Evolutionary conservation across 2,888 invertebrate species (phyloP), one percentile per base, ranked within the genome.

Genomic region (Muscina levida): DNA sequence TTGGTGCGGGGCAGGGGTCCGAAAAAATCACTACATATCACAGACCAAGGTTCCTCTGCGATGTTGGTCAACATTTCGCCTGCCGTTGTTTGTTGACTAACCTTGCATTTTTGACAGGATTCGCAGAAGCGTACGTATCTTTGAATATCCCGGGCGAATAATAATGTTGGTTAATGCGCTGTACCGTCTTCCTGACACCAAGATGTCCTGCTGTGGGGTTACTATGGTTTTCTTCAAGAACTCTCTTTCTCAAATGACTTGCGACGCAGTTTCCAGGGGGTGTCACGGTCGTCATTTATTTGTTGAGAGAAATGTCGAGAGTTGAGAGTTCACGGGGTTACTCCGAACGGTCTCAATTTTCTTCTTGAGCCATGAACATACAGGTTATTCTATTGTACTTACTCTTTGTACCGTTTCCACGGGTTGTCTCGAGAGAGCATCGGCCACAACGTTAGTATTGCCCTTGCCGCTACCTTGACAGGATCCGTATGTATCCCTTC

Each of bases 121-220:
- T 59, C 48, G 17, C 72, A 72, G n/a, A 1, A 17, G 3, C 62
- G 13, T 2, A 72, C 62, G 13, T 31, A 72, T 10, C 31, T 44
- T 8, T 24, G 15, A 0, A 72, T 62, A 19, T 72, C 62, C 71
- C 74, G 0, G 74, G 65, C 67, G 67, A 67, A 56, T 62, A 72
- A 46, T 72, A 72, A 2, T 51, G 46, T 0, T 46, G n/a, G n/a
- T 39, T 10, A 0, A 62, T 22, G n/a, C n/a, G n/a, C n/a, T n/a
- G n/a, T n/a, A n/a, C n/a, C n/a, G n/a, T n/a, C n/a, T n/a, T n/a
- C n/a, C 44, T 26, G 10, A 66, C 11, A 0, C 65, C 71, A 8
- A 77, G 31, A 8, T 48, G 48, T 15, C 48, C 48, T 15, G 48
- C 48, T 4, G 48, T 17, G 8, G 48, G n/a, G 3, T 17, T 6